Evolutionary conservation across 1,140 invertebrate species (phyloP).

Genomic region (Heliothis subflexa): DNA sequence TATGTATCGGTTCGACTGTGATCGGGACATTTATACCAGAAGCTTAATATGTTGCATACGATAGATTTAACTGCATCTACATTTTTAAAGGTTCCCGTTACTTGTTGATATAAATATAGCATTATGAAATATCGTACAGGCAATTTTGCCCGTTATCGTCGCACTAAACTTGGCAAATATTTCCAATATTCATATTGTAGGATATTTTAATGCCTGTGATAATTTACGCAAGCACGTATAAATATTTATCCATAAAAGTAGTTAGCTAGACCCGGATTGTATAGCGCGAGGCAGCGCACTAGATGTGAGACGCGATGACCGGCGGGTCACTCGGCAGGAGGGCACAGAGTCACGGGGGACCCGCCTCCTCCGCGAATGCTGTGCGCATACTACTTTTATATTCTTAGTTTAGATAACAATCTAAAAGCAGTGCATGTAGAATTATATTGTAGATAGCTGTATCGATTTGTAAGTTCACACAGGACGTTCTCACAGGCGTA

Average conservation of each 20-base stretch:
- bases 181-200: too few relatives aligned
- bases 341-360: constrained; percentile 52
- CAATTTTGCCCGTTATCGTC: too few relatives aligned
- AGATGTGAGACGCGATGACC: constrained; percentile 67
- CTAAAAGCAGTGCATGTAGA: constrained; percentile 46
- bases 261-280: constrained; percentile 48
- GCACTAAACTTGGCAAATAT: too few relatives aligned
- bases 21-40: not conserved
- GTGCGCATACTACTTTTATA: constrained; percentile 56
- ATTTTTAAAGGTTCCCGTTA: not conserved
- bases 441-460: constrained; percentile 36
- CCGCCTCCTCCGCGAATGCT: constrained; percentile 55
- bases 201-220: not conserved
- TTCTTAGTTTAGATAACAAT: constrained; percentile 57
- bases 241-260: constrained; percentile 42
- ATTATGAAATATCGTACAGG: too few relatives aligned
- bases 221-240: not conserved
- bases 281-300: constrained; percentile 52
- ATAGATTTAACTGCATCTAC: not conserved
- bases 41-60: not conserved
- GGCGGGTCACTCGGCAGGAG: constrained; percentile 58
- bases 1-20: not conserved
- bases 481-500: constrained; percentile 34
- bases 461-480: constrained; percentile 70
- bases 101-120: too few relatives aligned